A percentile compares a stretch with the other conserved stretches of the same genome.
These are phyloP conservation scores for Picathartes gymnocephalus DNA, from an alignment of 2,113 vertebrate genomes.

Conservation along the genomic window DNA sequence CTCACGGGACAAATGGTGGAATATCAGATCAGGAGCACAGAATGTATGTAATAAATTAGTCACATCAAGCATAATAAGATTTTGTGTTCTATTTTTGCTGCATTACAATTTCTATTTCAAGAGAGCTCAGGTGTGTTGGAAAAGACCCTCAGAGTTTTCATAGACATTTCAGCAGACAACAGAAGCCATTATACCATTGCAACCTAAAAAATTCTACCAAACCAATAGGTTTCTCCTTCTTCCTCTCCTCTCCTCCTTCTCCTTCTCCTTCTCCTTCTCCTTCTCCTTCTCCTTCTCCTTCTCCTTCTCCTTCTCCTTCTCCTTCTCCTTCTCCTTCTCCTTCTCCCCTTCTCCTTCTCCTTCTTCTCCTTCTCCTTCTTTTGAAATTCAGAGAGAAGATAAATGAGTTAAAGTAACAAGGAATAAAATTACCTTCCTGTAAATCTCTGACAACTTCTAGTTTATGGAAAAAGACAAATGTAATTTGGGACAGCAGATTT, in stretches of 20 bases:
- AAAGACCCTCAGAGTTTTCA: background rate
- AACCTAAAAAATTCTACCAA: background rate
- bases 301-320: background rate
- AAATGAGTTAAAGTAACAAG: background rate
- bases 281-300: background rate
- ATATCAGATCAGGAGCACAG: background rate
- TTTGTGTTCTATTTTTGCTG: background rate
- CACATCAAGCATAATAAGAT: background rate
- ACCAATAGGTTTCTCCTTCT: background rate
- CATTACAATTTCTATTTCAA: background rate
- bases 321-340: background rate
- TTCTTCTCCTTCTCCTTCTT: background rate
- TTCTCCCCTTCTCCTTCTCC: no score
- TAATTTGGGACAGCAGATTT: conserved; percentile 46
- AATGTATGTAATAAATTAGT: background rate
- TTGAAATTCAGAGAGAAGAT: background rate
- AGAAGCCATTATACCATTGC: background rate
- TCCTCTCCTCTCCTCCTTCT: background rate
- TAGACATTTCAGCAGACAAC: background rate
- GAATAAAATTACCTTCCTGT: background rate
- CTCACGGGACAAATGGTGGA: background rate
- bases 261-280: background rate
- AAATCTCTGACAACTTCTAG: background rate
- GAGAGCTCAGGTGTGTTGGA: background rate
- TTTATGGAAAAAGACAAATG: conserved; percentile 31